Percentiles rank a stretch among this genome's conserved stretches.
These are phyloP conservation scores for Eptesicus fuscus DNA, from an alignment of 2,113 vertebrate genomes.

Conservation along the genomic window DNA sequence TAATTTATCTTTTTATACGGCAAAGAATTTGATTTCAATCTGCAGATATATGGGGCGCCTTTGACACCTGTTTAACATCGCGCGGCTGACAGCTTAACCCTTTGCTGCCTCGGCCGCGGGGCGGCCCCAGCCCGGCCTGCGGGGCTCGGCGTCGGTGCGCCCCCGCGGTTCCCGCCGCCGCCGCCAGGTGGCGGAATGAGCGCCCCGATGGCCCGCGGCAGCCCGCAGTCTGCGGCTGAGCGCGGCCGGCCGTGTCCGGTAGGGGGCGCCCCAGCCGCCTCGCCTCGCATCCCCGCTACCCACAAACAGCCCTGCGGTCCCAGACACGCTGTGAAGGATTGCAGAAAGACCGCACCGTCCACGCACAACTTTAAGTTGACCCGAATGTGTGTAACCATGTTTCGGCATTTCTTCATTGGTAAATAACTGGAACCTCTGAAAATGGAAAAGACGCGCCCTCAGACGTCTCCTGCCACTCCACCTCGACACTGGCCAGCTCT, in stretches of 20 bases:
- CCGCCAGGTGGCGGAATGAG: conserved; percentile 56
- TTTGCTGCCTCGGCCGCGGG: conserved; percentile 41
- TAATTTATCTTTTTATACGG: conserved; percentile 90
- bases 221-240: accelerated
- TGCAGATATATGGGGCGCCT: conserved; percentile 87
- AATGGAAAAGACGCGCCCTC: neutral
- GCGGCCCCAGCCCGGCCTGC: neutral
- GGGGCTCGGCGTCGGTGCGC: neutral
- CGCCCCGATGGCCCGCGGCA: neutral
- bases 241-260: neutral
- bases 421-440: neutral
- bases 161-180: neutral
- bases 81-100: conserved; percentile 84
- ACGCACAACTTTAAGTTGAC: neutral
- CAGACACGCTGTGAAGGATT: accelerated
- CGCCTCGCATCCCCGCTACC: neutral
- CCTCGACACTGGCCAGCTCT: neutral
- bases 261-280: neutral
- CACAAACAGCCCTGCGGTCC: accelerated
- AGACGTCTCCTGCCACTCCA: neutral
- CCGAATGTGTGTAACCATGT: neutral
- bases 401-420: neutral
- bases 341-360: neutral
- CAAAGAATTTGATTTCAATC: conserved; percentile 86
- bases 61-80: conserved; percentile 86